A percentile compares a stretch with the other conserved stretches of the same genome.
Conservation (phyloP, 2,113 vertebrate genomes). For the Polyodon spathula region DNA sequence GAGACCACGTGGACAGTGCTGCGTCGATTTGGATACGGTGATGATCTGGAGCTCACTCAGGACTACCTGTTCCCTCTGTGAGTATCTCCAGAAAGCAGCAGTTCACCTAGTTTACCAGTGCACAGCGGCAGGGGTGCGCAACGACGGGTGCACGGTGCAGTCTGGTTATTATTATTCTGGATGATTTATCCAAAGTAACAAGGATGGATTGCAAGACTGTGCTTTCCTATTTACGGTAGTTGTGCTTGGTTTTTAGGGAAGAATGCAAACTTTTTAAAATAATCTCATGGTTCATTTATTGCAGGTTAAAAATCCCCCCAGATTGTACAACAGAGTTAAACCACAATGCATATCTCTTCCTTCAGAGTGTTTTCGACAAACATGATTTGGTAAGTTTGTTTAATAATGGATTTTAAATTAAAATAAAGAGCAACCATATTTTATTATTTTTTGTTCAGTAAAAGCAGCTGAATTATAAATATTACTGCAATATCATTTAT, state of each 20-base stretch:
- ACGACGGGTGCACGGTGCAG: no score
- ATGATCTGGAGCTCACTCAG: conserved; percentile 88
- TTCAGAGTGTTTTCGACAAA: conserved; percentile 96
- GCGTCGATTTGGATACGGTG: conserved; percentile 88
- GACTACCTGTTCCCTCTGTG: conserved; percentile 92
- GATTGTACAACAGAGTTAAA: conserved; percentile 97
- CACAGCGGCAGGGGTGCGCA: no score
- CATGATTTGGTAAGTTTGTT: conserved; percentile 83
- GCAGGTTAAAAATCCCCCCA: conserved; percentile 80
- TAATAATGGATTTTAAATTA: no score
- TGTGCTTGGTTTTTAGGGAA: no score
- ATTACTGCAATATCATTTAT: not conserved
- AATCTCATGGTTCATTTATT: conserved; percentile 7
- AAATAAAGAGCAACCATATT: not conserved
- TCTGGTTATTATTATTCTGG: no score
- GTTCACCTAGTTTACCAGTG: no score
- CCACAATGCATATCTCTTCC: conserved; percentile 94
- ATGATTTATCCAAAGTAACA: no score
- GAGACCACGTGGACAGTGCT: conserved; percentile 97
- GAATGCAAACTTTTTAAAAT: no score
- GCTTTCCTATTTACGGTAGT: no score
- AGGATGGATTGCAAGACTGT: no score
- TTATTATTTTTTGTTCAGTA: not conserved
- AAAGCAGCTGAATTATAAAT: no score
- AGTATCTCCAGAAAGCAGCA: conserved; percentile 25